Evolutionary conservation across 2,113 vertebrate species (phyloP).

Genomic region (Cnemophilus loriae): DNA sequence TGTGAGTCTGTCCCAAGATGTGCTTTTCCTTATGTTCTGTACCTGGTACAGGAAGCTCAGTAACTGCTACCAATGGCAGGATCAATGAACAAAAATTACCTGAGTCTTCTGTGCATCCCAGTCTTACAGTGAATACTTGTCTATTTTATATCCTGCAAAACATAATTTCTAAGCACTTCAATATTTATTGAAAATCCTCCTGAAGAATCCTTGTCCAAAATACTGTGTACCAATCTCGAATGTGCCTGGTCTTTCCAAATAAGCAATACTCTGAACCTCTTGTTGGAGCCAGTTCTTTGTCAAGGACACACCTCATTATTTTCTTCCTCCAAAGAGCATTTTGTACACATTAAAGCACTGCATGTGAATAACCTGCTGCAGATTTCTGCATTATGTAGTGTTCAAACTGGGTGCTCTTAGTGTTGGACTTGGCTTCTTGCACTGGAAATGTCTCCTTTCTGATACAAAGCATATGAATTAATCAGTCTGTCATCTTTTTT

Average conservation of each 20-base stretch:
- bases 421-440: background rate
- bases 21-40: background rate
- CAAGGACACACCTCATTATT: background rate
- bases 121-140: background rate
- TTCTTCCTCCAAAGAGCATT: background rate
- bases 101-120: background rate
- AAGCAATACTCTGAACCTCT: background rate
- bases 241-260: background rate
- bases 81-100: background rate
- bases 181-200: background rate
- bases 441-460: background rate
- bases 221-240: background rate
- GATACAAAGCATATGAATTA: background rate
- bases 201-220: background rate
- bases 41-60: background rate
- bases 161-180: background rate
- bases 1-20: background rate
- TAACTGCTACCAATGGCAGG: background rate
- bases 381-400: background rate
- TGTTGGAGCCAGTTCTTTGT: background rate
- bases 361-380: background rate
- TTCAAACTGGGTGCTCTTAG: background rate
- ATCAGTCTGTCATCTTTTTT: background rate
- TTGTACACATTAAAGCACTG: background rate
- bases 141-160: background rate